phyloP scores from a whole-genome alignment of 2,113 vertebrate genomes.

The Istiophorus platypterus region DNA sequence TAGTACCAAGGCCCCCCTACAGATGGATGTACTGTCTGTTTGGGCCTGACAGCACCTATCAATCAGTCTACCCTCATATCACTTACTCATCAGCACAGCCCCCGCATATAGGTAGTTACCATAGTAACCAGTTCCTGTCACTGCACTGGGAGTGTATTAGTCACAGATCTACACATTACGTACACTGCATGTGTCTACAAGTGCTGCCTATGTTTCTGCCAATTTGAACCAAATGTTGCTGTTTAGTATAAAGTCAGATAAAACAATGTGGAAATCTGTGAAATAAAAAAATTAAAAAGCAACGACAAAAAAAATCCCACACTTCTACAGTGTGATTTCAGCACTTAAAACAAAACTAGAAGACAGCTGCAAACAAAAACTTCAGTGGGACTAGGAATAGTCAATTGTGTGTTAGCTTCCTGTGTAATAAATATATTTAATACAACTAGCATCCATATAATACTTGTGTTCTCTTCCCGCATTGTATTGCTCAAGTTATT shows the following conservation, averaged over 20 bases:
- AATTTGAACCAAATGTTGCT: not conserved
- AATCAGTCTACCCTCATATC: conserved; percentile 38
- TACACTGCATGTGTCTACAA: not conserved
- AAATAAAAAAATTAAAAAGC: no score
- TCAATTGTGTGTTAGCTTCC: not conserved
- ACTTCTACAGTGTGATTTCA: not conserved
- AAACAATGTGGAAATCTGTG: not conserved
- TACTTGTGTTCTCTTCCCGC: no score
- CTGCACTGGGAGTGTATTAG: not conserved
- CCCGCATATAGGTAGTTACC: conserved; percentile 51
- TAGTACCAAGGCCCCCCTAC: not conserved
- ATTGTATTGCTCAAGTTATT: not conserved
- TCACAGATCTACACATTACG: conserved; percentile 2
- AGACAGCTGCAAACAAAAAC: not conserved
- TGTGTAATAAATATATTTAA: not conserved
- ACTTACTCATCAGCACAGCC: conserved; percentile 20
- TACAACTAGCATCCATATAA: not conserved
- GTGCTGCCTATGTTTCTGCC: not conserved
- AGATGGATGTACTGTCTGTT: conserved; percentile 9
- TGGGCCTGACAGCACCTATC: conserved; percentile 36
- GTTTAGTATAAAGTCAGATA: not conserved
- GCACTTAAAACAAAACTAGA: not conserved
- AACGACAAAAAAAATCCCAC: no score
- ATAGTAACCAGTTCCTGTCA: conserved; percentile 60
- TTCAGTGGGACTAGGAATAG: not conserved